Evolutionary conservation across 2,888 invertebrate genomes (phyloP).

Genomic region (Limenitis arthemis): DNA sequence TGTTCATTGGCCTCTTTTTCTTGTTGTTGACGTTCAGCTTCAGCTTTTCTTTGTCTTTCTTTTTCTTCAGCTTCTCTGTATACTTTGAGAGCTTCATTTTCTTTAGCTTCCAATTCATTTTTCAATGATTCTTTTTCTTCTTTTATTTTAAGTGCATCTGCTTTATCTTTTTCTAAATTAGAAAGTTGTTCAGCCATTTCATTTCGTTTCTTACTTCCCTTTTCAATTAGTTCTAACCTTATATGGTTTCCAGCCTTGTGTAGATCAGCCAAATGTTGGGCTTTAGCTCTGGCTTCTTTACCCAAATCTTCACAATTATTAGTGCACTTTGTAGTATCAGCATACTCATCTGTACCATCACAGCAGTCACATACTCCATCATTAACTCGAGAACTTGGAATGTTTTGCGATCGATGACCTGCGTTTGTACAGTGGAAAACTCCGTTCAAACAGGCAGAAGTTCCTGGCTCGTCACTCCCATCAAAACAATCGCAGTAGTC

Average conservation of each 20-base stretch:
- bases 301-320: slow-evolving; percentile 89
- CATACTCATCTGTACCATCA: slow-evolving; percentile 91
- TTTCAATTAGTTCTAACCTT: slow-evolving; percentile 79
- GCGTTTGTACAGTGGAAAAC: slow-evolving; percentile 86
- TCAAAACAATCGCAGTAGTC: slow-evolving; percentile 96
- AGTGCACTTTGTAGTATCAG: slow-evolving; percentile 72
- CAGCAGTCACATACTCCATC: slow-evolving; percentile 97
- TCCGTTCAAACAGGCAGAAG: slow-evolving; percentile 93
- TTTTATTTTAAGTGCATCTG: slow-evolving; percentile 85
- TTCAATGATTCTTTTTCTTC: slow-evolving; percentile 84
- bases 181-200: slow-evolving; percentile 80
- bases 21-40: slow-evolving; percentile 69
- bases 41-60: slow-evolving; percentile 71
- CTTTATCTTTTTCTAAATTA: slow-evolving; percentile 79
- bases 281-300: slow-evolving; percentile 79
- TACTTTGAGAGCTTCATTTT: slow-evolving; percentile 82
- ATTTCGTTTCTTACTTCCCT: slow-evolving; percentile 81
- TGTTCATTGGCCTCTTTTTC: slow-evolving; percentile 78
- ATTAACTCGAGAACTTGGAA: slow-evolving; percentile 92
- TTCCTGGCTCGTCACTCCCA: slow-evolving; percentile 92
- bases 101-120: slow-evolving; percentile 78
- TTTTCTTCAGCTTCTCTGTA: slow-evolving; percentile 80
- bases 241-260: slow-evolving; percentile 85
- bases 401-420: slow-evolving; percentile 81
- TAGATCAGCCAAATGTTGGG: slow-evolving; percentile 80